phyloP scores from a whole-genome alignment of 2,797 vertebrate species.

The Tadarida brasiliensis region DNA sequence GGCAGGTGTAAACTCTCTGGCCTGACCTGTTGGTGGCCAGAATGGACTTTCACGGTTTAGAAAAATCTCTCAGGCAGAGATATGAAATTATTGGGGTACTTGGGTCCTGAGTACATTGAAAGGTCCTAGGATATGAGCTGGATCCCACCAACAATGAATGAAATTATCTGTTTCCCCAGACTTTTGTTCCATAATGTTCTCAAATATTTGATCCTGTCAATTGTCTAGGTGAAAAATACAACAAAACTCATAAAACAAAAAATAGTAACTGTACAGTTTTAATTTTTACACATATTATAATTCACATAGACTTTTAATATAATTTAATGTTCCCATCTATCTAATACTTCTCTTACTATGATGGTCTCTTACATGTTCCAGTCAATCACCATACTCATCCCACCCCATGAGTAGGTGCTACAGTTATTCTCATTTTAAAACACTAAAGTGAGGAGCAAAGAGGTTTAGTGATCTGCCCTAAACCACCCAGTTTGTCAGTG shows the following conservation, averaged over 20 bases:
- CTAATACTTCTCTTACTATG: not conserved
- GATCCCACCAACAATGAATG: not conserved
- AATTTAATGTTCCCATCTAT: not conserved
- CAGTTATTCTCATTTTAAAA: conserved; percentile 53
- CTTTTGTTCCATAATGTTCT: not conserved
- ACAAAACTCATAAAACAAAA: not conserved
- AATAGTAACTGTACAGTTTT: not conserved
- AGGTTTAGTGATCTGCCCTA: not conserved
- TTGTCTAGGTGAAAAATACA: not conserved
- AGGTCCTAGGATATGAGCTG: not conserved
- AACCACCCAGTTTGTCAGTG: not conserved
- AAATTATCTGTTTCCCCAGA: not conserved
- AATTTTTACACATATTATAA: conserved; percentile 26
- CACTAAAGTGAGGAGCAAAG: not conserved
- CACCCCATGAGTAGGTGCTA: not conserved
- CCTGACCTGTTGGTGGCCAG: not conserved
- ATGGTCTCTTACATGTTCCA: not conserved
- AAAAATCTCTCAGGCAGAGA: not conserved
- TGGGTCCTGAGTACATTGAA: not conserved
- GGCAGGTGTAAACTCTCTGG: not conserved
- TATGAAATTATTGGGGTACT: not conserved
- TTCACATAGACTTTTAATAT: not conserved
- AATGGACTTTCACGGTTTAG: not conserved
- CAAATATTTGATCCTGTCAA: not conserved
- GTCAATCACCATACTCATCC: not conserved